Base-by-base conservation (phyloP, 2,888 invertebrate genomes). In the Oeneis ivallda region DNA sequence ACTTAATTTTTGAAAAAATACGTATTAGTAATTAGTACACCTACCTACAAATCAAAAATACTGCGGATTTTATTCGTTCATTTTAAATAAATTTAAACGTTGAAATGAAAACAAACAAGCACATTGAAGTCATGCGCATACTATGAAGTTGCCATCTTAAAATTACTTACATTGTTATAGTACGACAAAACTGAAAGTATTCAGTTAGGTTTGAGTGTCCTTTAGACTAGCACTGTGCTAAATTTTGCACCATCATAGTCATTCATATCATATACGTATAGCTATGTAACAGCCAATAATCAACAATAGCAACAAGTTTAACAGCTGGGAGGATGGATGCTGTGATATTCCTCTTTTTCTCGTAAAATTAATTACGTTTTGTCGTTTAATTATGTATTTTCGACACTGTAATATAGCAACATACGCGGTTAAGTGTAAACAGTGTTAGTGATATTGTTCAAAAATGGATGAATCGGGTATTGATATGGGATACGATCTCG, bases 381-480 rank as follows among this genome's bases (percentile, higher is more conserved):
- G 76, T 81, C 79, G 75, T 76, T 71, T 75, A 77, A 81, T 78
- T 76, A 87, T 87, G 87, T 76, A 73, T 78, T 71, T 79, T 75
- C 79, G 77, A 75, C 73, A 75, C 76, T 74, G 71, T 71, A 74
- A 71, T 71, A 74, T 72, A 75, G 72, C 74, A 77, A 76, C 68
- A 74, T 70, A 76, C 72, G 75, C 76, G 77, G 73, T 19, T 73
- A 71, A 80, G 88, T 89, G 90, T 75, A 79, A 61, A 83, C 81
- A 75, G 81, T 85, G 86, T 79, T 81, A 79, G 86, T 85, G 87
- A 77, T 79, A 77, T 74, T 77, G 76, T 78, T 79, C 68, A 74
- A 88, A 82, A 81, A 93, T 93, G 93, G 93, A 94, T 84, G 94
- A 94, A 83, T 94, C 94, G 75, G 94, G 94, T 72, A 93, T 94